Evolutionary conservation across 2,113 vertebrate species (phyloP).

Genomic region (Mesembrinibis cayennensis): DNA sequence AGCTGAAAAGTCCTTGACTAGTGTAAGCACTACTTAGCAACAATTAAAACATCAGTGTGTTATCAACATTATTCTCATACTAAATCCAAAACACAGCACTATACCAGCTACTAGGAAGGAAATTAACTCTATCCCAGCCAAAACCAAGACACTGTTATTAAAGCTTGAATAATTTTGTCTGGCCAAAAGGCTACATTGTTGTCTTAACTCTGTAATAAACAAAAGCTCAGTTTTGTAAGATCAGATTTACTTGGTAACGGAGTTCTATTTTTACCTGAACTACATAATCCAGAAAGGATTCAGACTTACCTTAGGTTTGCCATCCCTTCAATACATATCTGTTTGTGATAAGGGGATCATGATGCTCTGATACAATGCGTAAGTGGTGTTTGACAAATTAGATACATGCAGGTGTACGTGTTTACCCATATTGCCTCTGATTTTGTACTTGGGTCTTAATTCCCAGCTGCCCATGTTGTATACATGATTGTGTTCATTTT

Average conservation of each 20-base stretch:
- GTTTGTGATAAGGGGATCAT: background rate
- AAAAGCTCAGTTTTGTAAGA: background rate
- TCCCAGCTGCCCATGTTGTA: background rate
- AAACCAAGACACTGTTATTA: background rate
- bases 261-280: background rate
- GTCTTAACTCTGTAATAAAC: background rate
- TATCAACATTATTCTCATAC: too few species aligned
- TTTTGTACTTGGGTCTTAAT: background rate
- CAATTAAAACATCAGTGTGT: too few species aligned
- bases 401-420: background rate
- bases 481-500: fast-evolving
- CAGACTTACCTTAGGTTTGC: background rate
- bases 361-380: background rate
- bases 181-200: background rate
- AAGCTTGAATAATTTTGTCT: background rate
- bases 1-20: too few species aligned
- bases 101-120: too few species aligned
- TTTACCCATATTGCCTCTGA: background rate
- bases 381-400: background rate
- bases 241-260: background rate
- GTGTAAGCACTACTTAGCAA: too few species aligned
- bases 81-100: too few species aligned
- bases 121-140: too few species aligned
- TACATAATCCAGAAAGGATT: background rate
- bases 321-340: fast-evolving